phyloP scores from a whole-genome alignment of 1,140 invertebrate species.

The Monomorium pharaonis region DNA sequence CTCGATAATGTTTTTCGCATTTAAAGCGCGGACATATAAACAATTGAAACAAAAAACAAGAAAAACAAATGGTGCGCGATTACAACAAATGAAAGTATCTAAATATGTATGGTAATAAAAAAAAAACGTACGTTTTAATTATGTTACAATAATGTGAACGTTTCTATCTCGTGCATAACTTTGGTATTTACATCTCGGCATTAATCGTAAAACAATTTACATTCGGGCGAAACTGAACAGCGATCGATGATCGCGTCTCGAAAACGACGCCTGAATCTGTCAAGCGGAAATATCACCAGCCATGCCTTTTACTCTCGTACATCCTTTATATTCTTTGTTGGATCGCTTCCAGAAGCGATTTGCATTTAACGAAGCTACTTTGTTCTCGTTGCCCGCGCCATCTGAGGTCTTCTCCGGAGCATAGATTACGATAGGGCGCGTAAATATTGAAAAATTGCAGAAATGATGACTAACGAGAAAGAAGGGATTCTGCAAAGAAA shows the following conservation, averaged over 20 bases:
- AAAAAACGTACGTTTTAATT: not conserved
- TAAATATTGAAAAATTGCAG: slow-evolving; percentile 59
- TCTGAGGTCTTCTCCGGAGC: slow-evolving; percentile 1
- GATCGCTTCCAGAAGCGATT: slow-evolving; percentile 64
- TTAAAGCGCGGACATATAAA: not conserved
- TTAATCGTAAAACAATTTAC: not conserved
- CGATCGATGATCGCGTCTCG: slow-evolving; percentile 30
- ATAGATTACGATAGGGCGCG: not conserved
- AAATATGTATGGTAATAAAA: not conserved
- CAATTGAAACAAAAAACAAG: too few relatives aligned
- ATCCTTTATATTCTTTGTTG: slow-evolving; percentile 50
- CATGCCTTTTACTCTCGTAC: slow-evolving; percentile 54
- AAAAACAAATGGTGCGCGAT: not conserved
- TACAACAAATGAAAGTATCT: not conserved
- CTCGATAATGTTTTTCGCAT: not conserved
- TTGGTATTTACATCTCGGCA: not conserved
- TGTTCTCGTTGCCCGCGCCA: slow-evolving; percentile 26
- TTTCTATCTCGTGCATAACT: not conserved
- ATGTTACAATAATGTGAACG: not conserved
- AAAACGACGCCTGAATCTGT: slow-evolving; percentile 44
- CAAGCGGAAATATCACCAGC: slow-evolving; percentile 55
- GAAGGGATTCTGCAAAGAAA: not conserved
- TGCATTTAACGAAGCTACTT: slow-evolving; percentile 68
- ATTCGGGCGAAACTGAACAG: not conserved
- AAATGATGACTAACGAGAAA: not conserved